A percentile compares a stretch with the other conserved stretches of the same genome.
phyloP scores from a whole-genome alignment of 2,888 invertebrate genomes.

The Andrena haemorrhoa region DNA sequence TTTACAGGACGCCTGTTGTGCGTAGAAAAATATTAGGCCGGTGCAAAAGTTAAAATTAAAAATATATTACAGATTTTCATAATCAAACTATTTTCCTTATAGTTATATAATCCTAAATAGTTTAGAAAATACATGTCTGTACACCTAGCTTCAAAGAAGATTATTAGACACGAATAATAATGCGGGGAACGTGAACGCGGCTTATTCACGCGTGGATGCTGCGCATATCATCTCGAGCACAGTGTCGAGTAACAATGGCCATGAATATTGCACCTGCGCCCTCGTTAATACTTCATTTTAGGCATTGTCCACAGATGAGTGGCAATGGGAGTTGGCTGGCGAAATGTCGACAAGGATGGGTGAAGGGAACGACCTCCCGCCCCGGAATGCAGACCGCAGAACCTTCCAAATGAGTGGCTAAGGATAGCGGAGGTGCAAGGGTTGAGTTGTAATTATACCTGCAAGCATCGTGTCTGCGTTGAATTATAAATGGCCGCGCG shows the following conservation, averaged over 20 bases:
- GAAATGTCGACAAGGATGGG: slow-evolving; percentile 22
- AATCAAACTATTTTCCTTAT: no score
- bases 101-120: no score
- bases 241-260: not conserved
- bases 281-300: slow-evolving; percentile 76
- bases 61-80: no score
- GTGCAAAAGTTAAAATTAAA: no score
- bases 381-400: slow-evolving; percentile 22
- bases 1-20: no score
- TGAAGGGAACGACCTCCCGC: slow-evolving; percentile 30
- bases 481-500: slow-evolving; percentile 66
- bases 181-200: not conserved
- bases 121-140: no score
- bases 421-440: slow-evolving; percentile 7
- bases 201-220: slow-evolving; percentile 1
- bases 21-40: no score
- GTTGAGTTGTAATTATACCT: slow-evolving; percentile 66
- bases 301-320: slow-evolving; percentile 78
- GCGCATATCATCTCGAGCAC: not conserved
- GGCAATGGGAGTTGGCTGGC: slow-evolving; percentile 61
- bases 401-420: slow-evolving; percentile 35
- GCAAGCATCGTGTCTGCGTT: slow-evolving; percentile 58
- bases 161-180: not conserved
- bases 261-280: slow-evolving; percentile 78
- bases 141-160: no score